Evolutionary conservation across 2,888 invertebrate species (phyloP).

Genomic region (Phania funesta): DNA sequence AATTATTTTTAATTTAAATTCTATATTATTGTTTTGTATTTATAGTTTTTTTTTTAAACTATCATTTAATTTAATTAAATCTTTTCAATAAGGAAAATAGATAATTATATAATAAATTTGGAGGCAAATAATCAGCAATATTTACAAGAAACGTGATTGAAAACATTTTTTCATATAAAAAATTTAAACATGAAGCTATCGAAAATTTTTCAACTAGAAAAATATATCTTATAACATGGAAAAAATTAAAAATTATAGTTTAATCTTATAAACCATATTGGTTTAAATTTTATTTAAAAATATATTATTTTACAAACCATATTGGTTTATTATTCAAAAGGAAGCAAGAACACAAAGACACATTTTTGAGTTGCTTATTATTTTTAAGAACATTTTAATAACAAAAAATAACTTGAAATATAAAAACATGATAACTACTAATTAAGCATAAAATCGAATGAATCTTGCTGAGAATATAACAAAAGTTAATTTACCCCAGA

Average conservation of each 20-base stretch:
- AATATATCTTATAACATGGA: too few species aligned
- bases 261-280: constrained; percentile 12
- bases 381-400: constrained; percentile 16
- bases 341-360: not conserved
- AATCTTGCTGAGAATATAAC: not conserved
- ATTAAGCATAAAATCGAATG: not conserved
- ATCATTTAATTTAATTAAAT: constrained; percentile 8
- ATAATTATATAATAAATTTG: constrained; percentile 9
- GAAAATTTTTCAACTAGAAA: not conserved
- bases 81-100: not conserved
- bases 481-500: not conserved
- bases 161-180: not conserved
- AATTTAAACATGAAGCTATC: not conserved
- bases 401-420: not conserved
- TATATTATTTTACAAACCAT: not conserved
- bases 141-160: not conserved
- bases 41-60: constrained; percentile 7
- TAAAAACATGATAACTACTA: not conserved
- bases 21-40: constrained; percentile 37
- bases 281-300: not conserved
- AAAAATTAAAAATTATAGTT: not conserved
- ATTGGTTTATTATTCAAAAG: not conserved
- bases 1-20: constrained; percentile 4
- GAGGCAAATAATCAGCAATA: constrained; percentile 14
- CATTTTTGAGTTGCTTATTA: not conserved